A percentile compares a stretch with the other conserved stretches of the same genome.
These are phyloP conservation scores for Arctocebus calabarensis DNA, from an alignment of 2,797 vertebrate species.

Conservation along the genomic window DNA sequence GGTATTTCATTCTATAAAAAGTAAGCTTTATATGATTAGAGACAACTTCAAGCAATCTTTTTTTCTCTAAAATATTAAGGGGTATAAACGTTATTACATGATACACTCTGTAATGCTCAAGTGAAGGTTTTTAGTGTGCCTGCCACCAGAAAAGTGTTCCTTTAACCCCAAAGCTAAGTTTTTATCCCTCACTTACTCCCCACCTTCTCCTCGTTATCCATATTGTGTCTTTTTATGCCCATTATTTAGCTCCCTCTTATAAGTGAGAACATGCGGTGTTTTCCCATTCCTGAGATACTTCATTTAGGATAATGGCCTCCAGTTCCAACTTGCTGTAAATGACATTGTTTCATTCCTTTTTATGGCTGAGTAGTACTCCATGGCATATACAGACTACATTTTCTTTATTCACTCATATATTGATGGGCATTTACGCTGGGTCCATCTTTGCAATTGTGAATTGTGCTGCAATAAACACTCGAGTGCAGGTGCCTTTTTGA, in stretches of 20 bases:
- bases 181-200: not conserved
- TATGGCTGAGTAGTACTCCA: not conserved
- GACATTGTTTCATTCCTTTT: not conserved
- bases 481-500: not conserved
- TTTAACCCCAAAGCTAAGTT: not conserved
- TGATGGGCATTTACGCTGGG: not conserved
- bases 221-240: not conserved
- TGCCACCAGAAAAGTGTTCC: not conserved
- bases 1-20: slow-evolving; percentile 71
- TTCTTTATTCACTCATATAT: not conserved
- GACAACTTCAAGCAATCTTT: not conserved
- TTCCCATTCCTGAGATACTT: not conserved
- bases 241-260: not conserved
- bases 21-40: not conserved
- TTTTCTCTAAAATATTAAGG: not conserved
- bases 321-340: not conserved
- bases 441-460: not conserved
- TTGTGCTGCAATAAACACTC: not conserved
- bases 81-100: not conserved
- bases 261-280: not conserved
- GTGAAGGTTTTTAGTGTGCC: not conserved
- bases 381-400: not conserved
- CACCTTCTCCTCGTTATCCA: not conserved
- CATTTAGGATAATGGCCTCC: not conserved
- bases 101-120: not conserved